phyloP scores from a whole-genome alignment of 2,113 vertebrate genomes.

The Columbina picui region DNA sequence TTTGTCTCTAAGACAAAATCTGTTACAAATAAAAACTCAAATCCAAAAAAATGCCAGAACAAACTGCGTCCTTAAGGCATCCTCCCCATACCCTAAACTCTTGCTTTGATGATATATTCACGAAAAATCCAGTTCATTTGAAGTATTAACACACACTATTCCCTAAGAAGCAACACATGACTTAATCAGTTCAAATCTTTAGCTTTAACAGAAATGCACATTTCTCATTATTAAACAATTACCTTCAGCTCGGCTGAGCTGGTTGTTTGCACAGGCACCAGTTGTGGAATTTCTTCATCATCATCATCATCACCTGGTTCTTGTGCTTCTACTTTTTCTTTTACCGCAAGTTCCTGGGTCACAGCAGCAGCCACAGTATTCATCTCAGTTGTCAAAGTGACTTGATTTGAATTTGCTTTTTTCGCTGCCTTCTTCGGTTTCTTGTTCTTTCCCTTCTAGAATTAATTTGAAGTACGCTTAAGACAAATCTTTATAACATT shows the following conservation, averaged over 20 bases:
- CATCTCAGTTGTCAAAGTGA: background rate
- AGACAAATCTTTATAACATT: background rate
- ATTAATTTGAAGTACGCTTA: background rate
- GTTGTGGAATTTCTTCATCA: constrained; percentile 67
- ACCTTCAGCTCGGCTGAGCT: background rate
- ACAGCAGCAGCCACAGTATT: background rate
- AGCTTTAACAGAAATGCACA: background rate
- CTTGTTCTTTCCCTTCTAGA: background rate
- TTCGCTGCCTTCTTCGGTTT: background rate
- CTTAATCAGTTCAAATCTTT: background rate
- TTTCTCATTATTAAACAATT: background rate
- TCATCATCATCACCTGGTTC: background rate
- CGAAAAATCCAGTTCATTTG: background rate
- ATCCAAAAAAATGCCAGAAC: background rate
- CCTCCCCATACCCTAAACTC: too few species aligned
- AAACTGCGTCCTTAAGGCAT: background rate
- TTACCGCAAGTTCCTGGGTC: background rate
- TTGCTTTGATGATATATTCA: background rate
- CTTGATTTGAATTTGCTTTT: background rate
- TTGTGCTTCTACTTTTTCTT: background rate
- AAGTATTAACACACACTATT: background rate
- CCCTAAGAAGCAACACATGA: background rate
- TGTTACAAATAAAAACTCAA: background rate
- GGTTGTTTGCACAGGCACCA: constrained; percentile 55
- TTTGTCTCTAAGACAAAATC: background rate